A percentile compares a stretch with the other conserved stretches of the same genome.
phyloP scores from a whole-genome alignment of 2,113 vertebrate genomes.

The Pangasianodon gigas region DNA sequence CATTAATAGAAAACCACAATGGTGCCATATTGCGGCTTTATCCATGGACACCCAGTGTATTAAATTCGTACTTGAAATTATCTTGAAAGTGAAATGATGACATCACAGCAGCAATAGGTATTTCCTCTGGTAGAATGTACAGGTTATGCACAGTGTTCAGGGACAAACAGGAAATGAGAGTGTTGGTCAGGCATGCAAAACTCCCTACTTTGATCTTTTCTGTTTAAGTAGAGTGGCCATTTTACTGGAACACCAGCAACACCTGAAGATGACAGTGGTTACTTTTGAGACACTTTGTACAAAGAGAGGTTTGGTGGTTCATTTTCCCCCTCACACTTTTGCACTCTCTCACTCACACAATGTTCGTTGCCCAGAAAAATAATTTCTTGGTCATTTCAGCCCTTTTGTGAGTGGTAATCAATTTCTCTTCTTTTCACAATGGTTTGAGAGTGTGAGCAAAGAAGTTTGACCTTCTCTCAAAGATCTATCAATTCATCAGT shows the following conservation, averaged over 20 bases:
- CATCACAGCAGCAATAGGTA: conserved; percentile 35
- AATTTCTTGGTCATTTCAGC: conserved; percentile 81
- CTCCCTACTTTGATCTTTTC: conserved; percentile 23
- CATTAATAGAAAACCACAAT: conserved; percentile 48
- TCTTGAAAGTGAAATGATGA: conserved; percentile 41
- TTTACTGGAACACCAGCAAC: conserved; percentile 66
- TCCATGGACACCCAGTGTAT: conserved; percentile 7
- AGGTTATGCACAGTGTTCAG: background rate
- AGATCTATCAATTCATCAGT: conserved; percentile 82
- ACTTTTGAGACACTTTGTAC: conserved; percentile 68
- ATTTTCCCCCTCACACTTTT: conserved; percentile 55
- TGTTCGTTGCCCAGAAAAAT: conserved; percentile 80
- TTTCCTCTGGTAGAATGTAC: conserved; percentile 12
- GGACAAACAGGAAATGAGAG: conserved; percentile 39
- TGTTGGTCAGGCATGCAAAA: conserved; percentile 16
- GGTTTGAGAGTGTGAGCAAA: conserved; percentile 73
- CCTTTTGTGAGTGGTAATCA: conserved; percentile 80
- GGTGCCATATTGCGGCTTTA: conserved; percentile 30
- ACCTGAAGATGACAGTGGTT: conserved; percentile 72
- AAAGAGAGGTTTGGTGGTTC: conserved; percentile 65
- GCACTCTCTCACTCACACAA: conserved; percentile 57
- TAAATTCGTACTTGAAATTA: background rate
- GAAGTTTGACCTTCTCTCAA: conserved; percentile 82
- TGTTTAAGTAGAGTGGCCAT: conserved; percentile 48
- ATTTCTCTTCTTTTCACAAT: conserved; percentile 81